Evolutionary conservation across 2,888 invertebrate genomes (phyloP).

Genomic region (Pristionchus mayeri): DNA sequence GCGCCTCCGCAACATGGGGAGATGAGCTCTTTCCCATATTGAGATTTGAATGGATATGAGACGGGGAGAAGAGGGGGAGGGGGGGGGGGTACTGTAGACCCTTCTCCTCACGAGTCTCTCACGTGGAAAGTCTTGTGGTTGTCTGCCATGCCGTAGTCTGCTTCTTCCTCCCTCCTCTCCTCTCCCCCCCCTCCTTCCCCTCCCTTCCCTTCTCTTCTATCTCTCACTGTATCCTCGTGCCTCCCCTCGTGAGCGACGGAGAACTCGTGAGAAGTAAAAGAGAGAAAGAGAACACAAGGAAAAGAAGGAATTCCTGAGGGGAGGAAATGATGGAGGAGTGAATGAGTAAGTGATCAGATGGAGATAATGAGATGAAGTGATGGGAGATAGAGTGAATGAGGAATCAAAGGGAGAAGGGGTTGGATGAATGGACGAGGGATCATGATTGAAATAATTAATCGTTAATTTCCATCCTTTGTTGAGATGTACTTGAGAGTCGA

Average conservation of each 20-base stretch:
- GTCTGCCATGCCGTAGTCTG: not conserved
- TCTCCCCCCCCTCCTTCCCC: not conserved
- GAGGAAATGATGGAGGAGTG: constrained; percentile 26
- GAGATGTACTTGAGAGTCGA: not conserved
- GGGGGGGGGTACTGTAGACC: not conserved
- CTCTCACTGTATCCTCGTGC: constrained; percentile 41
- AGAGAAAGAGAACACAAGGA: not conserved
- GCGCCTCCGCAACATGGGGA: too few species aligned
- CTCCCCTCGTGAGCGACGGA: constrained; percentile 35
- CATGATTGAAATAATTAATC: too few species aligned
- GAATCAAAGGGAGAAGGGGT: too few species aligned
- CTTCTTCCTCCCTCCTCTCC: not conserved
- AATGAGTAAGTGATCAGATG: not conserved
- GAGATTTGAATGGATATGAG: not conserved
- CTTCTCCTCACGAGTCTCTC: not conserved
- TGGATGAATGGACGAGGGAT: not conserved
- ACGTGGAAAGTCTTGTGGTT: not conserved
- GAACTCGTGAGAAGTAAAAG: constrained; percentile 29
- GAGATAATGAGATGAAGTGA: not conserved
- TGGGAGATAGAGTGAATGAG: too few species aligned
- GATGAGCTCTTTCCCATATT: not conserved
- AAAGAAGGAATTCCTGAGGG: not conserved
- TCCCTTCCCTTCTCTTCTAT: constrained; percentile 39
- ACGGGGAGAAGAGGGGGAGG: not conserved
- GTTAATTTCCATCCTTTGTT: not conserved